Evolutionary conservation across 2,797 vertebrate genomes (phyloP).

Genomic region (Micrastur ruficollis): DNA sequence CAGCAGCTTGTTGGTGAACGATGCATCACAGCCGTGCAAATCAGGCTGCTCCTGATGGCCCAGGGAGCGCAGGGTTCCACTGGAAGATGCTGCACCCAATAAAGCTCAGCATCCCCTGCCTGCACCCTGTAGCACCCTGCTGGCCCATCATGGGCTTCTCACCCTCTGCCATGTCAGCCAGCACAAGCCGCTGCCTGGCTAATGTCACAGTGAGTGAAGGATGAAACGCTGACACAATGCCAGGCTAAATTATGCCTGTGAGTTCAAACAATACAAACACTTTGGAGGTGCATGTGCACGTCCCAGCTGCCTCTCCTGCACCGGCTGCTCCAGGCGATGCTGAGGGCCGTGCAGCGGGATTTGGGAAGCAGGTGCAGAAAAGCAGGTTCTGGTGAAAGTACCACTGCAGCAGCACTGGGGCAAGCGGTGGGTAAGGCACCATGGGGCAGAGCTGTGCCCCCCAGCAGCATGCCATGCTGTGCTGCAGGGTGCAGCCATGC

Average conservation of each 20-base stretch:
- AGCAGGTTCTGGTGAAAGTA: neutral
- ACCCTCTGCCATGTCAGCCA: neutral
- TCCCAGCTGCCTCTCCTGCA: neutral
- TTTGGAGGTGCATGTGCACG: rapidly evolving
- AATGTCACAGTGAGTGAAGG: neutral
- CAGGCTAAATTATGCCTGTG: neutral
- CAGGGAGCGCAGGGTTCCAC: neutral
- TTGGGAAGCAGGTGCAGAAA: neutral
- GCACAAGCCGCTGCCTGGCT: neutral
- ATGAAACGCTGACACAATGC: neutral
- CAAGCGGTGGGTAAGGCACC: neutral
- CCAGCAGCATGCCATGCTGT: too few species aligned
- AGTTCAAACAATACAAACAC: neutral
- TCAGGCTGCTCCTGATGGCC: neutral
- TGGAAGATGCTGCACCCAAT: neutral
- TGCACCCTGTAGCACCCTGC: neutral
- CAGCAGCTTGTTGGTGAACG: too few species aligned
- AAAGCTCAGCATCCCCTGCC: neutral
- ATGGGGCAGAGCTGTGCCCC: rapidly evolving
- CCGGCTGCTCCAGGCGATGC: neutral
- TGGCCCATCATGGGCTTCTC: neutral
- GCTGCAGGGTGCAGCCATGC: neutral
- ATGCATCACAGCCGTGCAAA: neutral
- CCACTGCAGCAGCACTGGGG: neutral
- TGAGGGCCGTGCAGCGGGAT: rapidly evolving